Conservation (phyloP, 35 echinoderm and acorn worm genomes). For the Nesometra sesokonis region DNA sequence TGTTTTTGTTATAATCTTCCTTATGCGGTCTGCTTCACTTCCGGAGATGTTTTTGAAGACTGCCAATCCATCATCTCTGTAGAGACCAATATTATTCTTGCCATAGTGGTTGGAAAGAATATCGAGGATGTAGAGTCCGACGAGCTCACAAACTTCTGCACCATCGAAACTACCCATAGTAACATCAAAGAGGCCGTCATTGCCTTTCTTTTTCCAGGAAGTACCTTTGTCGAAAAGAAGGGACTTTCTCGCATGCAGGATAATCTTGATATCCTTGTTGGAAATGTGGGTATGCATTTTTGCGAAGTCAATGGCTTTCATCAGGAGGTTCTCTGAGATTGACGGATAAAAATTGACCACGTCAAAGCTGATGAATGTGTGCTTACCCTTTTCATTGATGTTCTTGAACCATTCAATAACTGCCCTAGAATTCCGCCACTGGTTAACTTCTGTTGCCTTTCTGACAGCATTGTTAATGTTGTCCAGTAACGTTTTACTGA, state of each 20-base stretch:
- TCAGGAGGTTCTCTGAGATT: background rate
- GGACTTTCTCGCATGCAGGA: background rate
- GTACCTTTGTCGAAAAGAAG: conserved; percentile 1
- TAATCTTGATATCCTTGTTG: background rate
- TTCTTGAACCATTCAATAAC: conserved; percentile 16
- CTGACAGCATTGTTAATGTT: background rate
- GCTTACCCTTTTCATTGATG: background rate
- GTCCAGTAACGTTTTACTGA: conserved; percentile 18
- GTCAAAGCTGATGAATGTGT: conserved; percentile 2
- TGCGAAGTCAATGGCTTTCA: background rate
- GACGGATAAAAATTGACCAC: conserved; percentile 13
- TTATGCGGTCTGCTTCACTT: background rate
- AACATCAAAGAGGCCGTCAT: background rate
- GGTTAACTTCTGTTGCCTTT: background rate
- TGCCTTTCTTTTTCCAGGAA: background rate
- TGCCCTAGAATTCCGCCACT: background rate
- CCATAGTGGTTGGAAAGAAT: background rate
- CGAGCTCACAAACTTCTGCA: conserved; percentile 8
- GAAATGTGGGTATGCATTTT: background rate
- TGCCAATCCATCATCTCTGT: conserved; percentile 13
- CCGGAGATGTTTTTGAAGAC: background rate
- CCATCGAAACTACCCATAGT: conserved; percentile 12
- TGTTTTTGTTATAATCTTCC: background rate
- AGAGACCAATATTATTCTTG: background rate
- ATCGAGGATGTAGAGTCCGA: background rate